Conservation (phyloP, 2,113 vertebrate species). For the Clinocottus analis region DNA sequence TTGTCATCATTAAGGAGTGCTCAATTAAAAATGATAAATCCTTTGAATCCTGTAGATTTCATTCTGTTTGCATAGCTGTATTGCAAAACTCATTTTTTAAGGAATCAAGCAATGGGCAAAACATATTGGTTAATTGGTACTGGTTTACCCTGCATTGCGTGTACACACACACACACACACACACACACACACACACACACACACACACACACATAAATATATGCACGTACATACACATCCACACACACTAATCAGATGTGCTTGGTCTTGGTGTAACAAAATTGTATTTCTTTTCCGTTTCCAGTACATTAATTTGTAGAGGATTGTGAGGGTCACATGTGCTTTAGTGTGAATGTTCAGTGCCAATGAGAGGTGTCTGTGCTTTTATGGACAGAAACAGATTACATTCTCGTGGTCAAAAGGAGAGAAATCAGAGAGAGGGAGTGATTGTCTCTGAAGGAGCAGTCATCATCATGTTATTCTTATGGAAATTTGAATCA, state of each 20-base stretch:
- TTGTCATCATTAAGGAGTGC: conserved; percentile 45
- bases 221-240: not conserved
- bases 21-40: conserved; percentile 57
- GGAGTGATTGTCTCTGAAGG: conserved; percentile 44
- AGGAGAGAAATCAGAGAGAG: conserved; percentile 27
- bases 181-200: not conserved
- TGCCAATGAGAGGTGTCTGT: conserved; percentile 41
- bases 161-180: not conserved
- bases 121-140: conserved; percentile 32
- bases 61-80: conserved; percentile 23
- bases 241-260: conserved; percentile 15
- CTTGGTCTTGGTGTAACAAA: conserved; percentile 18
- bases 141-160: conserved; percentile 23
- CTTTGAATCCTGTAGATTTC: conserved; percentile 31
- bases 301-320: conserved; percentile 37
- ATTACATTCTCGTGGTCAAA: conserved; percentile 49
- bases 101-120: conserved; percentile 39
- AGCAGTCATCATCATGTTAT: conserved; percentile 60
- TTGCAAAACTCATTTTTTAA: conserved; percentile 50
- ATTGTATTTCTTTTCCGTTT: conserved; percentile 35
- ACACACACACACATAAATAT: not conserved
- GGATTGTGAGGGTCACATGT: conserved; percentile 2
- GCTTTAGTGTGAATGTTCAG: conserved; percentile 20
- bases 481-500: conserved; percentile 66
- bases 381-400: conserved; percentile 43